Evolutionary conservation across 1,140 invertebrate species (phyloP), one percentile per base, ranked within the genome.

Genomic region (Calephelis nemesis): DNA sequence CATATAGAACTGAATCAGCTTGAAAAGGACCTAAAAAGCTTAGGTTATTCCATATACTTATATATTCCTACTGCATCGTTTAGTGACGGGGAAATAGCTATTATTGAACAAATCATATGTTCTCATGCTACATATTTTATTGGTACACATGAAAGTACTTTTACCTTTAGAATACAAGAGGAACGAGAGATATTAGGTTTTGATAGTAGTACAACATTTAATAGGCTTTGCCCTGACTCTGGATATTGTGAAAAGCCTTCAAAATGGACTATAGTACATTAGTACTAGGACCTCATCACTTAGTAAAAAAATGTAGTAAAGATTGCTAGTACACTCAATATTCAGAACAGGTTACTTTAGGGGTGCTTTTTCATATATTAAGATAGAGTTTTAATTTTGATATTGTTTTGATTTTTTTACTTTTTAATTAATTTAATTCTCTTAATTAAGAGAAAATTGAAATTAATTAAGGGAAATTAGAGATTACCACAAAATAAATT

Each of bases 41-140:
- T 80, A 1, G 76, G 77, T n/a, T 85, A 83, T 68, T 74, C 79
- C 60, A 76, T 84, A 39, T 79, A 82, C 69, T 81, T 81, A 65
- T 92, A 79, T 74, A 71, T 75, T 50, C 85, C 90, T 5, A 89
- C 74, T 67, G 45, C 50, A 42, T 58, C 93, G 74, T 95, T 95
- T 67, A 95, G 94, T 87, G 97, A 98, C 90, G 98, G 98, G 15
- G 97, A 96, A 12, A 87, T 97, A 49, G 98, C 98, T 2, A 98
- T 99, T 71, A 95, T 99, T 67, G 98, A 99, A 88, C 98, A 99
- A 93, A 97, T 98, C 77, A 96, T 99, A 74, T 98, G 97, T 92
- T 96, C 98, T 0, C 94, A 97, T 91, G 95, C 97, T 73, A 94
- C 95, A 82, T 95, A 95, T 93, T 98, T 99, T 84, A 95, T 99